Evolutionary conservation across 2,113 vertebrate genomes (phyloP), one percentile per base, ranked within the genome.

Genomic region (Nannospalax galili): DNA sequence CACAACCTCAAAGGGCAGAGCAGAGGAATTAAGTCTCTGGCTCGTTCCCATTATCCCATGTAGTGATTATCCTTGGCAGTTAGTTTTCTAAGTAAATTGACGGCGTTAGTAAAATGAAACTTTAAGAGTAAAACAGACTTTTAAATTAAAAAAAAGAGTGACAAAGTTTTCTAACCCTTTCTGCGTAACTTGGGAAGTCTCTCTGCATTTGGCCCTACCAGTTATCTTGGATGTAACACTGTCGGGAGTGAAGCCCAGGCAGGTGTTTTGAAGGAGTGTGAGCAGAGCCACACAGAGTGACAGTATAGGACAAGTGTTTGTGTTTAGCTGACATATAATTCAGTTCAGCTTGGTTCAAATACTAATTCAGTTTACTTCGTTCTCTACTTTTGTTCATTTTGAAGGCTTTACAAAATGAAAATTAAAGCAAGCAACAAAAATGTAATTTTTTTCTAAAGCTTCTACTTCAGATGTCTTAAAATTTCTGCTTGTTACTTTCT

Each of bases 61-160:
- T 70, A 78, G 74, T 79, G 87, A 82, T 60, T 24, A 9, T 32
- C 26, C 78, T 82, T 15, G 8, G 60, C 84, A 84, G 85, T 70
- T 45, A 70, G 22, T 88, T 86, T 94, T 93, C 90, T 77, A 52
- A 62, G 65, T 64, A 75, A 92, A 24, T 15, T 56, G 45, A 84
- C 72, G 88, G 14, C 81, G 15, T 85, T 70, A 89, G 17, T 82
- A 77, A 91, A 93, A 86, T 56, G 9, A 5, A 84, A 92, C 56
- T 87, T 75, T 72, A 73, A 90, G 30, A 81, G 35, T 26, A 93
- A 93, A 97, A 87, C 17, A 73, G 52, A 84, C n/a, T 32, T 45
- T 56, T 92, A 37, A 93, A 32, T 60, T 79, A n/a, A 58, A 94
- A 11, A 95, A 92, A 56, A 32, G 67, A 91, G 40, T 37, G 93